Evolutionary conservation across 2,888 invertebrate genomes (phyloP), one percentile per base, ranked within the genome.

Genomic region (Melanostoma mellinum): DNA sequence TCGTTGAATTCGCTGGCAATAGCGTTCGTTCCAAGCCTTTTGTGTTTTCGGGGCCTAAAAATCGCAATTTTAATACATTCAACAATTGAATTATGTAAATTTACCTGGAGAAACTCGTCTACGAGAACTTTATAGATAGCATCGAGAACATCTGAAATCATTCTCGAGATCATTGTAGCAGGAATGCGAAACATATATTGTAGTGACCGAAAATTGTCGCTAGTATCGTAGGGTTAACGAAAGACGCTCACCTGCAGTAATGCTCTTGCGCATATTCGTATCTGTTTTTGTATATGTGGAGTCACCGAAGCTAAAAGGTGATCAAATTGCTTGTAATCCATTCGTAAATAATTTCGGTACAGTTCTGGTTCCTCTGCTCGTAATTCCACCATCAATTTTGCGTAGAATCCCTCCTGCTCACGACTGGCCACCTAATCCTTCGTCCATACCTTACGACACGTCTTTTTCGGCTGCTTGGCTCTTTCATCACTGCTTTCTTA

Each of bases 331-430:
- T 55, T 42, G 6, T 32, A 35, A 53, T 42, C 10, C 50, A 55
- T 68, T 10, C 68, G 40, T 20, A 36, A 67, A 52, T 52, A 52
- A 42, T 67, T 52, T 3, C 9, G 36, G 42, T 67, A 52, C 35
- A 68, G 52, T 32, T 53, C 53, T 10, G 55, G 68, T 44, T 44
- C 32, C 53, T 52, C 20, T 20, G 20, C 20, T 20, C 20, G 20
- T 53, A 67, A 67, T 67, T 53, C 53, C 30, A 32, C 42, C 9
- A 53, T 10, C 53, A 67, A 53, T 67, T 67, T 40, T 20, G 67
- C 38, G 20, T 55, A 53, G 4, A 67, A 40, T 40, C 53, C 53
- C 9, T 67, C 67, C 35, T 52, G 50, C 30, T 48, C 36, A 30
- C 65, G 65, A 6, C 42, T 40, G 32, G 40, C 53, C 9, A 67